Conservation (phyloP, 1,140 invertebrate species). For the Leptinotarsa texana region DNA sequence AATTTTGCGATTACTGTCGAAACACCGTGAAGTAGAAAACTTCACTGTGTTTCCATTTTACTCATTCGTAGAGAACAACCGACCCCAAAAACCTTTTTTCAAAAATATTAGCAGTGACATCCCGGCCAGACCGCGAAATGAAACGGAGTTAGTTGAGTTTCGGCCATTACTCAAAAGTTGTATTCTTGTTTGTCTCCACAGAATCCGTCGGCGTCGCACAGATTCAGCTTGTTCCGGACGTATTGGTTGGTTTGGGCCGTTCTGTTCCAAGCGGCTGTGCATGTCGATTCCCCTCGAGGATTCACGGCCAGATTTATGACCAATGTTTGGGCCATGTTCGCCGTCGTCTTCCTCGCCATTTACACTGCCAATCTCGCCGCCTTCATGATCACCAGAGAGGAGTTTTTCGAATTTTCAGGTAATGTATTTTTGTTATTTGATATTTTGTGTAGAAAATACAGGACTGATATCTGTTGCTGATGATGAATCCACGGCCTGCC, state of each 20-base stretch:
- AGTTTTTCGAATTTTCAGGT: constrained; percentile 90
- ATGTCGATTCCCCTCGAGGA: constrained; percentile 91
- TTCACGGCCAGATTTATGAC: constrained; percentile 95
- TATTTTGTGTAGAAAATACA: too few species aligned
- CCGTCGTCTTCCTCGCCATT: constrained; percentile 91
- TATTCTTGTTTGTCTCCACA: constrained; percentile 37
- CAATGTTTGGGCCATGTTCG: constrained; percentile 98
- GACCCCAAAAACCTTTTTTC: too few species aligned
- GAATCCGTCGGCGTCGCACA: constrained; percentile 70
- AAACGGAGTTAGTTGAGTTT: not conserved
- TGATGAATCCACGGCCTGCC: too few species aligned
- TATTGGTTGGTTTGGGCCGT: constrained; percentile 99
- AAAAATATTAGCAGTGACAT: too few species aligned
- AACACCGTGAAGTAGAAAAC: too few species aligned
- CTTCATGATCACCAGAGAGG: constrained; percentile 99
- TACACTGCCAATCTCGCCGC: constrained; percentile 97
- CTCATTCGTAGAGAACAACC: too few species aligned
- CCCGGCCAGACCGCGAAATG: too few species aligned
- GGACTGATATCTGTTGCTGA: too few species aligned
- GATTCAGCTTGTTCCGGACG: constrained; percentile 94
- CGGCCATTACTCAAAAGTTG: not conserved
- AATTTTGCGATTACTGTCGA: too few species aligned
- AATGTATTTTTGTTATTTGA: constrained; percentile 7
- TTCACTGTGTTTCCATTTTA: too few species aligned
- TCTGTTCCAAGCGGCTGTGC: constrained; percentile 92